phyloP scores from a whole-genome alignment of 1,140 invertebrate species.

The Yoshiicerus persimilis region DNA sequence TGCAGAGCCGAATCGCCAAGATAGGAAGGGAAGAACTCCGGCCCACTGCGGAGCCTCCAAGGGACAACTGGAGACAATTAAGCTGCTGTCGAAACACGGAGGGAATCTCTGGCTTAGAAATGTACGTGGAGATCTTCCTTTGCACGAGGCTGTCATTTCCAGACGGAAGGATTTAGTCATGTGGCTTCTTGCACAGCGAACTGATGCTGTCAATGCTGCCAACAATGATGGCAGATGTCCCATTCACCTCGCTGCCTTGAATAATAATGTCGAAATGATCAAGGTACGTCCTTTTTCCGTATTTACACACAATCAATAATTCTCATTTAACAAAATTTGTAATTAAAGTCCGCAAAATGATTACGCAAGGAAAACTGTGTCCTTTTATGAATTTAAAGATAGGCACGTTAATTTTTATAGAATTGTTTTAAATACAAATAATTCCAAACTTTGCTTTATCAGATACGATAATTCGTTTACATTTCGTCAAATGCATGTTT shows the following conservation, averaged over 20 bases:
- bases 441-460: too few relatives aligned
- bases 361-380: too few relatives aligned
- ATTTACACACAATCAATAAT: not conserved
- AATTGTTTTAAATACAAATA: too few relatives aligned
- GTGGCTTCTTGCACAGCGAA: slow-evolving; percentile 80
- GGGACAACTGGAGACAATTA: slow-evolving; percentile 84
- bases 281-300: slow-evolving; percentile 59
- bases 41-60: slow-evolving; percentile 91
- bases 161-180: slow-evolving; percentile 81
- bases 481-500: too few relatives aligned
- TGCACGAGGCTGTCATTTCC: slow-evolving; percentile 93
- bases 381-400: too few relatives aligned
- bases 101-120: slow-evolving; percentile 92
- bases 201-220: slow-evolving; percentile 79
- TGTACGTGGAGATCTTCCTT: slow-evolving; percentile 82
- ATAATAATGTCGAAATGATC: slow-evolving; percentile 92
- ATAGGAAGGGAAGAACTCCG: slow-evolving; percentile 71
- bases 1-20: slow-evolving; percentile 87
- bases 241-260: slow-evolving; percentile 89
- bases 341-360: too few relatives aligned
- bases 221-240: slow-evolving; percentile 91
- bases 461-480: too few relatives aligned
- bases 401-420: too few relatives aligned
- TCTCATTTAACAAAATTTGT: too few relatives aligned
- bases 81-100: slow-evolving; percentile 73